Evolutionary conservation across 2,113 vertebrate species (phyloP).

Genomic region (Fregata magnificens): DNA sequence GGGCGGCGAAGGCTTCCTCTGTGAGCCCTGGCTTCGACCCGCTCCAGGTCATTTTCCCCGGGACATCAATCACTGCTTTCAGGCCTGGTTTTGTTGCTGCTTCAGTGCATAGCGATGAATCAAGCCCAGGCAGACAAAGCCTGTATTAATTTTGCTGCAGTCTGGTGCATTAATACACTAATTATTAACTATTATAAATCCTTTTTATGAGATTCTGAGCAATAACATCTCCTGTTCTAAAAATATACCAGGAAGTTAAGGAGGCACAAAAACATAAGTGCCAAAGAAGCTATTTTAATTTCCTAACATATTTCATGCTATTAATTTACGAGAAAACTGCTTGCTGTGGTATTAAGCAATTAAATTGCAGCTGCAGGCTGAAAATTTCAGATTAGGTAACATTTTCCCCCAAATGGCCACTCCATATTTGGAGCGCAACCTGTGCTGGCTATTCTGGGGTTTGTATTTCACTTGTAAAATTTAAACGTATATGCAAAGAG

Average conservation of each 20-base stretch:
- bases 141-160: conserved; percentile 4
- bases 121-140: neutral
- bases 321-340: neutral
- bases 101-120: accelerated
- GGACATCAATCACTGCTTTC: neutral
- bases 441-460: neutral
- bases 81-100: neutral
- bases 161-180: neutral
- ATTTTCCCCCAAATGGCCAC: neutral
- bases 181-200: conserved; percentile 15
- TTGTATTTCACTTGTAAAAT: neutral
- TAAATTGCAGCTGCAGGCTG: neutral
- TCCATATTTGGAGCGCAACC: neutral
- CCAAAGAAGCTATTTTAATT: neutral
- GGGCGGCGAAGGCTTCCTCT: accelerated
- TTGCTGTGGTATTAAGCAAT: neutral
- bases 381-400: neutral
- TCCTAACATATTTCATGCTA: neutral
- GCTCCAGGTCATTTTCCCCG: accelerated
- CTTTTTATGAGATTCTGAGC: neutral
- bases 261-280: neutral
- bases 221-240: neutral
- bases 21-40: accelerated
- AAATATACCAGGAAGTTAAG: neutral
- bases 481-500: neutral